phyloP scores from a whole-genome alignment of 2,113 vertebrate species.

The Agapornis roseicollis region DNA sequence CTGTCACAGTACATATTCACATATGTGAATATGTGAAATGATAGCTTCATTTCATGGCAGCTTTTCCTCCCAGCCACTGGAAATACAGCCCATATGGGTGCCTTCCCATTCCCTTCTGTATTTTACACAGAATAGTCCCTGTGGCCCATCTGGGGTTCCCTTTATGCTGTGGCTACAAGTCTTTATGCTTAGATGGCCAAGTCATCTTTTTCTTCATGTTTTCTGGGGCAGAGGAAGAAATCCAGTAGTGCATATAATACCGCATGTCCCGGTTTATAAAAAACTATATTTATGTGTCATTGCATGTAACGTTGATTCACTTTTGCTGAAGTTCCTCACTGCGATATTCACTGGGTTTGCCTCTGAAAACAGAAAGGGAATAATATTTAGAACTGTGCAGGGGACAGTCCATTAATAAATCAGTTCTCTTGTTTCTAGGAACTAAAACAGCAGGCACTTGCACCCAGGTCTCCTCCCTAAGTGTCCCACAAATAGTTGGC shows the following conservation, averaged over 20 bases:
- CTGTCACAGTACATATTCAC: background rate
- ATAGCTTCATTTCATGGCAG: background rate
- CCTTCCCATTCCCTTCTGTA: background rate
- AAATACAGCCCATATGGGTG: background rate
- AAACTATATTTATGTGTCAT: background rate
- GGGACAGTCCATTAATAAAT: background rate
- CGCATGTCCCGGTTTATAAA: background rate
- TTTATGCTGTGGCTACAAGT: background rate
- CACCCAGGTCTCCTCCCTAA: background rate
- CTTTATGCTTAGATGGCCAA: background rate
- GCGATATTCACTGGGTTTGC: background rate
- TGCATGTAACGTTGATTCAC: background rate
- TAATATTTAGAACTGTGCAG: background rate
- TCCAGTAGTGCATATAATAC: background rate
- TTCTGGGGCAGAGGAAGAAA: background rate
- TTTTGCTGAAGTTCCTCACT: background rate
- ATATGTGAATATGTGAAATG: background rate
- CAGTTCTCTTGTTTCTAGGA: background rate
- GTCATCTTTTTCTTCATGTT: background rate
- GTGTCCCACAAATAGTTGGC: background rate
- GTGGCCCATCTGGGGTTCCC: background rate
- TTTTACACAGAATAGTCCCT: background rate
- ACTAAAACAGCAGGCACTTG: background rate
- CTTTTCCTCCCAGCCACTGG: background rate
- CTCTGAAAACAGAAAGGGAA: background rate